phyloP scores from a whole-genome alignment of 2,113 vertebrate species.

The Bombycilla garrulus region DNA sequence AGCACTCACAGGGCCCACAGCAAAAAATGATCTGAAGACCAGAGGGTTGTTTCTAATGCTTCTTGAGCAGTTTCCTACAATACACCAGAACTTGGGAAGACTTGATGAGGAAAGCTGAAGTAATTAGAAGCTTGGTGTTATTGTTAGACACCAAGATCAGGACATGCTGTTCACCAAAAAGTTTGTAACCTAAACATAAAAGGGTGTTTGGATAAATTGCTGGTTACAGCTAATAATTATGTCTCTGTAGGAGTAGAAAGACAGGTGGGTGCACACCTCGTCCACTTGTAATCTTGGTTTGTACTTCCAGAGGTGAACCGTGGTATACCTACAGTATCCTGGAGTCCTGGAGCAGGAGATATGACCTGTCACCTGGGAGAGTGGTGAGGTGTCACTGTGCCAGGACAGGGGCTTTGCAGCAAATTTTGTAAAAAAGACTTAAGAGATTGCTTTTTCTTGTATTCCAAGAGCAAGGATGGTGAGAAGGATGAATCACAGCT shows the following conservation, averaged over 20 bases:
- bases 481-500: not conserved
- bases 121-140: not conserved
- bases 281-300: not conserved
- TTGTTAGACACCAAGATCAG: not conserved
- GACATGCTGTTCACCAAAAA: not conserved
- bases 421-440: not conserved
- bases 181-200: not conserved
- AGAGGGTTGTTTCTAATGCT: not conserved
- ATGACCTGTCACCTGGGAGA: not conserved
- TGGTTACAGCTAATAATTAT: not conserved
- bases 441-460: not conserved
- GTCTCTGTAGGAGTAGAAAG: not conserved
- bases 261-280: not conserved
- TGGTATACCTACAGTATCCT: not conserved
- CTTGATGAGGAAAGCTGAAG: not conserved
- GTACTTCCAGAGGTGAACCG: not conserved
- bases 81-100: not conserved
- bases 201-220: not conserved
- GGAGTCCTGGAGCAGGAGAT: too few species aligned
- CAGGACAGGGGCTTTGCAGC: not conserved
- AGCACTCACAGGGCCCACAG: rapidly evolving
- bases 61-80: not conserved
- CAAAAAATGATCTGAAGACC: not conserved
- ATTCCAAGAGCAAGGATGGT: not conserved
- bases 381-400: not conserved